Conservation (phyloP, 2,888 invertebrate species). For the Dasysyrphus albostriatus region DNA sequence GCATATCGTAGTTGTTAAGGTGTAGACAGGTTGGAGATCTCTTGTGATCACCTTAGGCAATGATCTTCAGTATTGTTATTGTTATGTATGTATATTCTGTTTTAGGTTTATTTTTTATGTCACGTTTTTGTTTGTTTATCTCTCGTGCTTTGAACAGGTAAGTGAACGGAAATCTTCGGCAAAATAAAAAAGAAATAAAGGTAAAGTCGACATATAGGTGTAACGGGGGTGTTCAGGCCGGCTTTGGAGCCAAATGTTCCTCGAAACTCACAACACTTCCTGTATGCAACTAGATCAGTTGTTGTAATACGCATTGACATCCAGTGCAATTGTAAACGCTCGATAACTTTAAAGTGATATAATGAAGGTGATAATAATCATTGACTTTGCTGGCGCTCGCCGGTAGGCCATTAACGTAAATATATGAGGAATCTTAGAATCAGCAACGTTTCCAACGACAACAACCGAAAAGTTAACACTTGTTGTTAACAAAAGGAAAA, state of each 20-base stretch:
- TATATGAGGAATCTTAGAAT: no score
- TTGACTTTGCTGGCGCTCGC: slow-evolving; percentile 1
- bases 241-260: slow-evolving; percentile 47
- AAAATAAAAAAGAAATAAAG: slow-evolving; percentile 47
- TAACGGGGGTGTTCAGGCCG: slow-evolving; percentile 35
- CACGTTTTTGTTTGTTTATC: slow-evolving; percentile 60
- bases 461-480: no score
- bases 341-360: background rate
- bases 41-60: slow-evolving; percentile 58
- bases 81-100: background rate
- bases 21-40: slow-evolving; percentile 73
- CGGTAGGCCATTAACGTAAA: no score
- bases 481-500: no score
- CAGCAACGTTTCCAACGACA: no score
- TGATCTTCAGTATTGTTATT: slow-evolving; percentile 71
- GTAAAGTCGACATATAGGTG: slow-evolving; percentile 36
- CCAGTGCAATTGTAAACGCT: slow-evolving; percentile 36
- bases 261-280: slow-evolving; percentile 53
- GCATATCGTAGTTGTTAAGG: slow-evolving; percentile 39
- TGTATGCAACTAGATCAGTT: slow-evolving; percentile 51
- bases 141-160: slow-evolving; percentile 29
- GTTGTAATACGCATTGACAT: slow-evolving; percentile 14
- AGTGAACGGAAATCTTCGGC: slow-evolving; percentile 61
- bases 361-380: slow-evolving; percentile 51
- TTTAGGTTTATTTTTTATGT: slow-evolving; percentile 44